Base-by-base conservation (phyloP, 1,140 invertebrate genomes). In the Andricus grossulariae region DNA sequence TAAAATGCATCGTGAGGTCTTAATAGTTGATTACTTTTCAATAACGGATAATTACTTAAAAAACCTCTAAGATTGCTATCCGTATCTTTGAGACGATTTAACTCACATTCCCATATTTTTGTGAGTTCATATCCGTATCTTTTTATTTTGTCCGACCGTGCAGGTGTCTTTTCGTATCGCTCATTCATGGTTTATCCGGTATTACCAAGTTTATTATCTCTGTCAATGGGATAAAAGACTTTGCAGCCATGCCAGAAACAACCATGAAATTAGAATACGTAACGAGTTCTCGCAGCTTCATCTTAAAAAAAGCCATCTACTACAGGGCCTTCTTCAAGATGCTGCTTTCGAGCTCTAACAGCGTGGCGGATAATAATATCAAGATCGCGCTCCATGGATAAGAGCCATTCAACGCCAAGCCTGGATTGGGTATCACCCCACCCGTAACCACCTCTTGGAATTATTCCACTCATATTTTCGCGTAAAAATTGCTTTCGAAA, bases 41-140 rank as follows among this genome's bases (percentile, higher is more conserved):
- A 52, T 2, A 52, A 6, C 1, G 13, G 13, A 13, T 52, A 8
- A 4, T 52, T 15, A 11, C 11, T 13, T 15, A 52, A 52, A n/a
- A 52, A 52, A n/a, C 11, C n/a, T 52, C 15, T 10, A 1, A 52
- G 6, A 3, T 52, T n/a, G 4, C 4, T n/a, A n/a, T 52, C 50
- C 13, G 13, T 13, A 2, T 72, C 25, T 49, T 72, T 55, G 10
- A 54, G 15, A 12, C 16, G 32, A 70, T 77, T 73, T 49, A 66
- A 77, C 16, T 73, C 73, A 32, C 79, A 78, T 50, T 80, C 70
- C 71, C 79, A 80, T 32, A 74, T 74, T n/a, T 80, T 72, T 15
- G 57, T 80, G 25, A 72, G 50, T 12, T 55, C 57, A 66, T 76
- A 80, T 13, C 75, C 79, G 7, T 16, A 51, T 10, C 10, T 3